A percentile compares a stretch with the other conserved stretches of the same genome.
Conservation (phyloP, 2,797 vertebrate species). For the Salmo trutta region DNA sequence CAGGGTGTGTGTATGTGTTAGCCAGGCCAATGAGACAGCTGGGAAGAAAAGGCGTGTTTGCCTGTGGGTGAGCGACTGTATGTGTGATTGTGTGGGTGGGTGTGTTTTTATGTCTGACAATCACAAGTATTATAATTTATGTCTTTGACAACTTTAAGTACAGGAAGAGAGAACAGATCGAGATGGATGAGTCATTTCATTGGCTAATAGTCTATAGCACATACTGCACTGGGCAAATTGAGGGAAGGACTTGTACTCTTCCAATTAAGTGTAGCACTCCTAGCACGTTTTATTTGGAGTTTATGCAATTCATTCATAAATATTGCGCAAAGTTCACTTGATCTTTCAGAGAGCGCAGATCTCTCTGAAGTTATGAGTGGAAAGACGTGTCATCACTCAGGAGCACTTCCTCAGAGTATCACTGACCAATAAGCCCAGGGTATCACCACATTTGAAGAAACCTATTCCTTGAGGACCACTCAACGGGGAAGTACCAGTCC, state of each 20-base stretch:
- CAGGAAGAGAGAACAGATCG: not conserved
- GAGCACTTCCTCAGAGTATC: not conserved
- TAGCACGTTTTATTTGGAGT: not conserved
- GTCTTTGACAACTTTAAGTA: not conserved
- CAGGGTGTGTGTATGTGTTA: slow-evolving; percentile 37
- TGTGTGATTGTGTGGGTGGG: slow-evolving; percentile 14
- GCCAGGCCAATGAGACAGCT: slow-evolving; percentile 56
- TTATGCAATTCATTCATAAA: not conserved
- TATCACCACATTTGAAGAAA: not conserved
- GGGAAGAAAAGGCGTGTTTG: slow-evolving; percentile 52
- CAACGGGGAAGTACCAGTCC: slow-evolving; percentile 5
- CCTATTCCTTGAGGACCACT: not conserved
- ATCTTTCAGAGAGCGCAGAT: not conserved
- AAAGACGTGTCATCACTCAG: not conserved
- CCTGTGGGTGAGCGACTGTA: not conserved
- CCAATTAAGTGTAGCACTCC: not conserved
- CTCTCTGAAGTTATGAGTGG: not conserved
- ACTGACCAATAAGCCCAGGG: not conserved
- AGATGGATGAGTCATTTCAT: not conserved
- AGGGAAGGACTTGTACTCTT: not conserved
- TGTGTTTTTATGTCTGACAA: not conserved
- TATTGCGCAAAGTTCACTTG: not conserved
- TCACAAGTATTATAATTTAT: not conserved
- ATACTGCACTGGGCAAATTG: not conserved
- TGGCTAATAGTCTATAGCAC: not conserved